A percentile compares a stretch with the other conserved stretches of the same genome.
Conservation (phyloP, 2,888 invertebrate genomes). For the Rhagonycha fulva region DNA sequence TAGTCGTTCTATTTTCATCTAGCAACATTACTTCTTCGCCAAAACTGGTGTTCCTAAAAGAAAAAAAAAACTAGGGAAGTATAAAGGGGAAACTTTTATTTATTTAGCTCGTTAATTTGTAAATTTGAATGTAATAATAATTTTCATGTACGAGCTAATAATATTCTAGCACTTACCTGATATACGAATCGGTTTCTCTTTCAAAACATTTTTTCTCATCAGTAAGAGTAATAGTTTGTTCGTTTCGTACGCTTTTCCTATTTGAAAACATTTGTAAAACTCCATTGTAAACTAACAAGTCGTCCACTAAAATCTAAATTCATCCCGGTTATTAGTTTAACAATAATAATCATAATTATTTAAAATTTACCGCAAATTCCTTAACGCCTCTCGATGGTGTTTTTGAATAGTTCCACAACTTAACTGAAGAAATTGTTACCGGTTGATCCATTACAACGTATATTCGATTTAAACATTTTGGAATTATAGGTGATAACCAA, state of each 20-base stretch:
- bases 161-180: constrained; percentile 35
- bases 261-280: constrained; percentile 49
- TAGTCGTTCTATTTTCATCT: constrained; percentile 40
- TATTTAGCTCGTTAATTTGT: neutral
- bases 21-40: constrained; percentile 41
- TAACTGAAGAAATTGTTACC: constrained; percentile 72
- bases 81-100: constrained; percentile 1
- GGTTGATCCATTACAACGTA: constrained; percentile 81
- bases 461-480: constrained; percentile 66
- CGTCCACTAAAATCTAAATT: constrained; percentile 76
- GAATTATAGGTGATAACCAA: constrained; percentile 79
- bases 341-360: neutral
- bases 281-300: constrained; percentile 79
- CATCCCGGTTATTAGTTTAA: neutral
- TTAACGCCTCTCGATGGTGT: constrained; percentile 76
- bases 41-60: constrained; percentile 43
- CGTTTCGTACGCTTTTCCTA: constrained; percentile 20
- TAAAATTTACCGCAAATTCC: constrained; percentile 74
- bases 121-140: no score
- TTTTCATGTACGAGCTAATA: neutral
- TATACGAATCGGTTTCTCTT: constrained; percentile 39
- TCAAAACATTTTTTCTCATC: constrained; percentile 42
- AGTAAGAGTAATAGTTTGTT: constrained; percentile 46
- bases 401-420: constrained; percentile 85
- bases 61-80: constrained; percentile 10